Evolutionary conservation across 2,797 vertebrate genomes (phyloP).

Genomic region (Meriones psammophilus): DNA sequence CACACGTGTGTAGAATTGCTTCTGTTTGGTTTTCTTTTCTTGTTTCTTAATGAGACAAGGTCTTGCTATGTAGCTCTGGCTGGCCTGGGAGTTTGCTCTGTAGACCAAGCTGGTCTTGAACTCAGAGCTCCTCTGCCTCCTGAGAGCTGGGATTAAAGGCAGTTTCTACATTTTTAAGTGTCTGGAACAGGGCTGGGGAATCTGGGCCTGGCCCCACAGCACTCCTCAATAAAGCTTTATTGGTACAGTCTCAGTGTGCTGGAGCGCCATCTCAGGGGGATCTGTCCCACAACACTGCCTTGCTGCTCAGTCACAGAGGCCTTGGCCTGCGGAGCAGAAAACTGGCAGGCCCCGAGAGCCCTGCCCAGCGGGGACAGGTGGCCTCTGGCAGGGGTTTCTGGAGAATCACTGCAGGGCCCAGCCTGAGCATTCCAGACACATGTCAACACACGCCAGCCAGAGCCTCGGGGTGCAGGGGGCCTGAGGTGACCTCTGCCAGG

Average conservation of each 20-base stretch:
- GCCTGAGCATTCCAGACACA: neutral
- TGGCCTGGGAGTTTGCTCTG: neutral
- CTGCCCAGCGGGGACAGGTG: neutral
- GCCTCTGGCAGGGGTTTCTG: neutral
- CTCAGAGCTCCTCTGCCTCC: neutral
- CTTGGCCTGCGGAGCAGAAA: neutral
- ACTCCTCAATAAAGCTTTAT: neutral
- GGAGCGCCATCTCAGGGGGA: rapidly evolving
- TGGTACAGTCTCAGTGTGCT: neutral
- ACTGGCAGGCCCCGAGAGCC: no score
- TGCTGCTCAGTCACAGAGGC: no score
- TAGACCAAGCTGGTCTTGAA: neutral
- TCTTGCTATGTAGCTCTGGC: neutral
- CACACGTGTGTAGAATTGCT: no score
- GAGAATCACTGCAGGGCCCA: neutral
- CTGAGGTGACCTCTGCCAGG: neutral
- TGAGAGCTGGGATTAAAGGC: neutral
- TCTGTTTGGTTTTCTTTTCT: neutral
- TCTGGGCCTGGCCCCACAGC: no score
- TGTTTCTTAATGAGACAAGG: neutral
- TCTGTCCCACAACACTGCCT: rapidly evolving
- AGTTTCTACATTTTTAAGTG: neutral
- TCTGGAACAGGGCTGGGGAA: neutral
- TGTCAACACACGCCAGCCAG: rapidly evolving
- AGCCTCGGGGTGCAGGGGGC: no score